These are phyloP conservation scores for Prochilodus magdalenae DNA, from an alignment of 2,113 vertebrate genomes.

Conservation along the genomic window DNA sequence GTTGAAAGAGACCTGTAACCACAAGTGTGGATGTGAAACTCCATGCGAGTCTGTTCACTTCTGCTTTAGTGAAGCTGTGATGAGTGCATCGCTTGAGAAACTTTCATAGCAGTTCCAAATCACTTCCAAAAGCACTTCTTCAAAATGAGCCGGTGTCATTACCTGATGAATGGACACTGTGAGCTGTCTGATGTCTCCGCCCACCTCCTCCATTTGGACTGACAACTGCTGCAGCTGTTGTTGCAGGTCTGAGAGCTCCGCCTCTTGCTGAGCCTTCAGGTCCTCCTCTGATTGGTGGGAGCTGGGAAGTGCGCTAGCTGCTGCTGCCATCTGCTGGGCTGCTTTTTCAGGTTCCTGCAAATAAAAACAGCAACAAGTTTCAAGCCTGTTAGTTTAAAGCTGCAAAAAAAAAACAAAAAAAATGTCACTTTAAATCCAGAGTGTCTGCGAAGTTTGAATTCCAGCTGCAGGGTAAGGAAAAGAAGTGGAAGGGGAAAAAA, in stretches of 20 bases:
- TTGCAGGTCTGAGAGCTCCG: conserved; percentile 75
- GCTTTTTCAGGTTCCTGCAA: conserved; percentile 71
- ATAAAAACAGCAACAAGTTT: conserved; percentile 8
- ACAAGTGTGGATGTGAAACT: no score
- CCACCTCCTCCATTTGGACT: conserved; percentile 73
- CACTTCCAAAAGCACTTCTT: background rate
- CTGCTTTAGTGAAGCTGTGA: background rate
- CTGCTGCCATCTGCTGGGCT: conserved; percentile 67
- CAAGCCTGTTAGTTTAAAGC: background rate
- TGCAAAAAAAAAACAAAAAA: no score
- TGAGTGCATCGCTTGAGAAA: background rate
- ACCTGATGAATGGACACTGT: conserved; percentile 80
- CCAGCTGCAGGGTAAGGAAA: no score
- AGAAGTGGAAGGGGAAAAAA: no score
- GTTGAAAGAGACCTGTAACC: no score
- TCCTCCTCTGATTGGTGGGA: conserved; percentile 76
- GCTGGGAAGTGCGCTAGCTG: conserved; percentile 61
- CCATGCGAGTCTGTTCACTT: background rate
- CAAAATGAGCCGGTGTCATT: background rate
- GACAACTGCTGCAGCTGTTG: conserved; percentile 78
- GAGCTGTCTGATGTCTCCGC: conserved; percentile 76
- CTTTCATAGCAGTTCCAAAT: background rate
- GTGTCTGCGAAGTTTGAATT: background rate
- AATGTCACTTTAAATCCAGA: background rate
- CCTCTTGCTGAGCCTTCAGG: conserved; percentile 74